A percentile compares a stretch with the other conserved stretches of the same genome.
These are phyloP conservation scores for Sebastes vulpes DNA, from an alignment of 2,797 vertebrate species.

Conservation along the genomic window DNA sequence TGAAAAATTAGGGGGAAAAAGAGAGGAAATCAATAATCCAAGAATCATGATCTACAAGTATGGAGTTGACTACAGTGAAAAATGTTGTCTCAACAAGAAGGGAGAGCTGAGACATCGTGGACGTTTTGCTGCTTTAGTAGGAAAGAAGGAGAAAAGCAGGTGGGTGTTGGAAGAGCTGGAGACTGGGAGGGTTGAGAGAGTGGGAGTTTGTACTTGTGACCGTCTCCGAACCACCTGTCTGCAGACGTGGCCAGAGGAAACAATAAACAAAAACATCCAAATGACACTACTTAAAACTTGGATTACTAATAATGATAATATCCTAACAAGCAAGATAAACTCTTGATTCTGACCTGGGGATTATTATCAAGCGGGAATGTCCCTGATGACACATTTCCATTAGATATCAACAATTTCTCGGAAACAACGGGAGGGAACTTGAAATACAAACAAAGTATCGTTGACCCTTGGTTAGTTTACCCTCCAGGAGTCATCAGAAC, in stretches of 20 bases:
- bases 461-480: not conserved
- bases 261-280: conserved; percentile 34
- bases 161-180: conserved; percentile 51
- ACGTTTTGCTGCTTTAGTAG: conserved; percentile 18
- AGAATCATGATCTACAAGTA: conserved; percentile 6
- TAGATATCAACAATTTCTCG: not conserved
- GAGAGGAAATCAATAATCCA: conserved; percentile 39
- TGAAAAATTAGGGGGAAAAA: conserved; percentile 19
- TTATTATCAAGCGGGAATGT: not conserved
- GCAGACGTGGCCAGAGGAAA: conserved; percentile 37
- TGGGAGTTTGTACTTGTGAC: conserved; percentile 53
- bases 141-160: conserved; percentile 44
- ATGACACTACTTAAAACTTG: not conserved
- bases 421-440: not conserved
- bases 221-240: conserved; percentile 52
- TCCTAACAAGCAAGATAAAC: conserved; percentile 11
- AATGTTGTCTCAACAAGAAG: conserved; percentile 13
- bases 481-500: not conserved
- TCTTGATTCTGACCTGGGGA: not conserved
- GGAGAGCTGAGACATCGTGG: conserved; percentile 29
- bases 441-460: not conserved
- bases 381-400: not conserved
- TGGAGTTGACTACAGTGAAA: not conserved
- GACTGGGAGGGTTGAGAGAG: conserved; percentile 36
- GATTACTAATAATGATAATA: conserved; percentile 17